These are phyloP conservation scores for Periplaneta americana DNA, from an alignment of 1,140 invertebrate genomes.

Conservation along the genomic window DNA sequence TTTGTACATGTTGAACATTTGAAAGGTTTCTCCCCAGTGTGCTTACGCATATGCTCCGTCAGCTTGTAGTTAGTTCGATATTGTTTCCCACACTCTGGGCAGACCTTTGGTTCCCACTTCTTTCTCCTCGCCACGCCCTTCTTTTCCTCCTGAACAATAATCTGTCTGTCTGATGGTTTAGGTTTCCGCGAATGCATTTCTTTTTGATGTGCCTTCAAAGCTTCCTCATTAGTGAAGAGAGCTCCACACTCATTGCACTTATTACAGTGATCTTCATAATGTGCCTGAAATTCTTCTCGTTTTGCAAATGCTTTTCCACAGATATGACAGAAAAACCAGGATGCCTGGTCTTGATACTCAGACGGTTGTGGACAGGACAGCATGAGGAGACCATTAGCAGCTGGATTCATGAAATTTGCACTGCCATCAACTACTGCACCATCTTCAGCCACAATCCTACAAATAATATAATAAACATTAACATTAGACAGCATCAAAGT, in stretches of 20 bases:
- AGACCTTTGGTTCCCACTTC: slow-evolving; percentile 45
- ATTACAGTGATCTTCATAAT: slow-evolving; percentile 47
- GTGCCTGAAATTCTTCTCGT: slow-evolving; percentile 37
- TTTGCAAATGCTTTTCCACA: slow-evolving; percentile 45
- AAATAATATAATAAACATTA: slow-evolving; percentile 8
- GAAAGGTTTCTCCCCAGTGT: slow-evolving; percentile 77
- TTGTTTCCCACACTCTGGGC: slow-evolving; percentile 49
- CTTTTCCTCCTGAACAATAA: slow-evolving; percentile 17
- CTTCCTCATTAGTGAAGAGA: slow-evolving; percentile 41
- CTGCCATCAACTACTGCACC: not conserved
- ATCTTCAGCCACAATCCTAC: not conserved
- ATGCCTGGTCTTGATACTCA: not conserved
- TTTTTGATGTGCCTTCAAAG: slow-evolving; percentile 39
- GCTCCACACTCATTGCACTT: slow-evolving; percentile 39
- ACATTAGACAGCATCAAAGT: too few relatives aligned
- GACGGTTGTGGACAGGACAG: slow-evolving; percentile 11
- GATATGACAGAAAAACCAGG: slow-evolving; percentile 41
- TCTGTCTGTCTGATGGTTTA: slow-evolving; percentile 3
- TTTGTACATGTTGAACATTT: slow-evolving; percentile 71
- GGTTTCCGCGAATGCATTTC: slow-evolving; percentile 28
- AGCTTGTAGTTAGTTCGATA: slow-evolving; percentile 58
- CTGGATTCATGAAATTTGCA: slow-evolving; percentile 13
- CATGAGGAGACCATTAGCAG: slow-evolving; percentile 16
- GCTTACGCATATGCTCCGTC: slow-evolving; percentile 73
- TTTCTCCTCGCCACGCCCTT: slow-evolving; percentile 25